Conservation (phyloP, 2,797 vertebrate species). For the Meriones psammophilus region DNA sequence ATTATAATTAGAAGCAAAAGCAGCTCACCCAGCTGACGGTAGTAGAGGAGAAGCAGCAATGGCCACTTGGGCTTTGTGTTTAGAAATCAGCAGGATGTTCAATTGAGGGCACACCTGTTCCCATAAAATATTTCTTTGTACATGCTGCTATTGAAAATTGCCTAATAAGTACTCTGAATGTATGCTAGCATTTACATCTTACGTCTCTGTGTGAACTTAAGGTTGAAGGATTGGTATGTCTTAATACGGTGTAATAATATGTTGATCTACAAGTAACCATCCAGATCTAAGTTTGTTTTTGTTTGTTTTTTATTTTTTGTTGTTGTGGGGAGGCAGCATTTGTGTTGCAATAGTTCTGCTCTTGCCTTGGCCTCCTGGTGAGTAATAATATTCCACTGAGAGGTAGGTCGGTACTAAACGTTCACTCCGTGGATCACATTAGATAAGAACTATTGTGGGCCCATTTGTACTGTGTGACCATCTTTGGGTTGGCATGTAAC, state of each 20-base stretch:
- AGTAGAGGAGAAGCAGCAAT: neutral
- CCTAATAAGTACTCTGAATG: neutral
- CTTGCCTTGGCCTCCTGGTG: conserved; percentile 53
- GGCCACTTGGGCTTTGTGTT: conserved; percentile 36
- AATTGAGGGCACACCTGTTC: conserved; percentile 57
- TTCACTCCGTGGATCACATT: conserved; percentile 65
- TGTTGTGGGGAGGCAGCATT: conserved; percentile 43
- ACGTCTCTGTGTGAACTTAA: conserved; percentile 31
- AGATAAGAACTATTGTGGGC: conserved; percentile 62
- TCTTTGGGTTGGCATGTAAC: conserved; percentile 60
- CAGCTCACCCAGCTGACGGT: neutral
- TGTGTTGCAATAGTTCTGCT: conserved; percentile 66
- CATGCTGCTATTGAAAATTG: conserved; percentile 56
- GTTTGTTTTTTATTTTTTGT: conserved; percentile 12
- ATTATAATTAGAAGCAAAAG: conserved; percentile 15
- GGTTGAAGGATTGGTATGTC: conserved; percentile 28
- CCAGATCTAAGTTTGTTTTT: conserved; percentile 10
- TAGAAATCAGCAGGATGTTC: conserved; percentile 51
- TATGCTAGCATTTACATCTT: conserved; percentile 40
- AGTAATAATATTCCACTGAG: conserved; percentile 66
- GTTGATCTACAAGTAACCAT: conserved; percentile 44
- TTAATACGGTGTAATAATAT: neutral
- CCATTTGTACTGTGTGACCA: conserved; percentile 42
- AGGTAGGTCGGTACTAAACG: conserved; percentile 62
- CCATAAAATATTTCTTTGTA: conserved; percentile 22